Conservation (phyloP, 2,113 vertebrate genomes). For the Speoplatyrhinus poulsoni region DNA sequence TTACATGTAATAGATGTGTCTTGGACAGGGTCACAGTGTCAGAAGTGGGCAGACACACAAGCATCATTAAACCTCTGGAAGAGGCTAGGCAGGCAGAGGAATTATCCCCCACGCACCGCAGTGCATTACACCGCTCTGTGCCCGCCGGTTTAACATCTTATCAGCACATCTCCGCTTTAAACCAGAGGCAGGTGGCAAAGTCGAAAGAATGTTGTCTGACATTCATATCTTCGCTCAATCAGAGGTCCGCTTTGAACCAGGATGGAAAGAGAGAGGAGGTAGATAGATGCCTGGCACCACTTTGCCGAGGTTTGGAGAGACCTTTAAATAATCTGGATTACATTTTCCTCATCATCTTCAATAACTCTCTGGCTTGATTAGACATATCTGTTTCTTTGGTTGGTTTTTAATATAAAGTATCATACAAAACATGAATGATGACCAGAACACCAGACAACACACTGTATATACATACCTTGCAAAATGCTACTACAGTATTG, state of each 20-base stretch:
- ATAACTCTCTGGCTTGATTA: not conserved
- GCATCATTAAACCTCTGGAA: slow-evolving; percentile 31
- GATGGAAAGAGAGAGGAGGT: not conserved
- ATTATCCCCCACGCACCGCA: slow-evolving; percentile 21
- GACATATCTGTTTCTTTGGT: slow-evolving; percentile 47
- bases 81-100: not conserved
- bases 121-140: slow-evolving; percentile 13
- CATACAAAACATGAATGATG: slow-evolving; percentile 2
- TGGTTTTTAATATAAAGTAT: slow-evolving; percentile 35
- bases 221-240: slow-evolving; percentile 29
- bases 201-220: slow-evolving; percentile 39
- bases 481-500: no score
- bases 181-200: slow-evolving; percentile 38
- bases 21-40: slow-evolving; percentile 38
- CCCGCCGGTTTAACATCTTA: slow-evolving; percentile 19
- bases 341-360: no score
- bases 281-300: no score
- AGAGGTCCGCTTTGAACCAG: not conserved
- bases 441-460: slow-evolving; percentile 49
- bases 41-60: slow-evolving; percentile 25
- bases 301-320: no score
- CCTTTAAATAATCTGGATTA: no score
- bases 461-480: no score
- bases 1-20: slow-evolving; percentile 22
- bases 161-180: slow-evolving; percentile 47